A percentile compares a stretch with the other conserved stretches of the same genome.
phyloP scores from a whole-genome alignment of 2,888 invertebrate species.

The Palloptera scutellata region DNA sequence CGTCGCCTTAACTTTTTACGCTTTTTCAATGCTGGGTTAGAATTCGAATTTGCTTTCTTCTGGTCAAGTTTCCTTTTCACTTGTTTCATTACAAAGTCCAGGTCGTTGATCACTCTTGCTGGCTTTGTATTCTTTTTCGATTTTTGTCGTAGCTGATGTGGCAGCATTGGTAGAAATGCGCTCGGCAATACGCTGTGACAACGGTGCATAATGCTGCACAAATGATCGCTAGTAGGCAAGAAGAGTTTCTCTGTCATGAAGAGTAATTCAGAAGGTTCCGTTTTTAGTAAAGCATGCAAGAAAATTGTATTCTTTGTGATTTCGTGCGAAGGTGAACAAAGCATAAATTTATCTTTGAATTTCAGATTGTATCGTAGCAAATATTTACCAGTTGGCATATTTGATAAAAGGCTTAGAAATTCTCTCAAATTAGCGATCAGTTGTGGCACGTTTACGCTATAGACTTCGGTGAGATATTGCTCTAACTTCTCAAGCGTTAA shows the following conservation, averaged over 20 bases:
- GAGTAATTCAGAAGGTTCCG: slow-evolving; percentile 42
- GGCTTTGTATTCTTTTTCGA: neutral
- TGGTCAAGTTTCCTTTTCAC: neutral
- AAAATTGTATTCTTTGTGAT: slow-evolving; percentile 44
- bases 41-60: slow-evolving; percentile 1
- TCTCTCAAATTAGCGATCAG: slow-evolving; percentile 48
- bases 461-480: slow-evolving; percentile 43
- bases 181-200: slow-evolving; percentile 49
- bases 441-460: slow-evolving; percentile 44
- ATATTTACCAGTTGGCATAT: slow-evolving; percentile 48
- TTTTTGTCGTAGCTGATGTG: neutral
- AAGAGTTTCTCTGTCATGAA: slow-evolving; percentile 48
- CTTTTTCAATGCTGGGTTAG: slow-evolving; percentile 2
- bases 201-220: slow-evolving; percentile 51
- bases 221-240: slow-evolving; percentile 47
- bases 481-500: slow-evolving; percentile 45
- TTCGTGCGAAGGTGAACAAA: slow-evolving; percentile 46
- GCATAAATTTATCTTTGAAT: slow-evolving; percentile 50
- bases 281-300: slow-evolving; percentile 44
- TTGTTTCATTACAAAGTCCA: neutral
- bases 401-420: slow-evolving; percentile 49
- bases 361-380: slow-evolving; percentile 51
- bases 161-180: slow-evolving; percentile 42
- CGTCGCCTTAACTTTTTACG: neutral
- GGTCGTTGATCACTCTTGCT: neutral